phyloP scores from a whole-genome alignment of 2,113 vertebrate species.

The Podarcis cretensis region DNA sequence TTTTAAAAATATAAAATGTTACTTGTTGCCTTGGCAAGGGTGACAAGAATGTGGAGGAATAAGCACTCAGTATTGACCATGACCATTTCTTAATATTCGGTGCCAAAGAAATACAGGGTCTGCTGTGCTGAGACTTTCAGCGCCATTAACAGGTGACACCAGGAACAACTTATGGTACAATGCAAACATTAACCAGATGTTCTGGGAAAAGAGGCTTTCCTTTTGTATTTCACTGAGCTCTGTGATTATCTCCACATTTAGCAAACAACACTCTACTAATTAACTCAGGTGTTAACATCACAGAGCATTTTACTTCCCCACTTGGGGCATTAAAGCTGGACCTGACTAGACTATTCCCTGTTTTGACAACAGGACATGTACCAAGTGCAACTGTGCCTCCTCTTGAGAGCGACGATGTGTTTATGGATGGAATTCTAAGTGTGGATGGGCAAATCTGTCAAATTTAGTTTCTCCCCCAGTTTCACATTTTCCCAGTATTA shows the following conservation, averaged over 20 bases:
- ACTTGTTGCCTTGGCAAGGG: background rate
- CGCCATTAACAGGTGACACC: background rate
- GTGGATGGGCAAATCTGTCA: too few relatives aligned
- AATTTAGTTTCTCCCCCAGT: too few relatives aligned
- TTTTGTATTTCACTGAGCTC: background rate
- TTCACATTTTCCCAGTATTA: too few relatives aligned
- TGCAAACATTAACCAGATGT: slow-evolving; percentile 14
- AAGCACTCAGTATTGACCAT: background rate
- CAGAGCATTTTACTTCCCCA: background rate
- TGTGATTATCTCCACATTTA: background rate
- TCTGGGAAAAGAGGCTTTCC: background rate
- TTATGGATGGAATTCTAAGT: background rate
- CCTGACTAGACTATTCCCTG: background rate
- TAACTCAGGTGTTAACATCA: background rate
- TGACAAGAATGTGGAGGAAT: background rate
- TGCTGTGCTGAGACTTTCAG: background rate
- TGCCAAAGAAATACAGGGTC: background rate
- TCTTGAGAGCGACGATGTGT: background rate
- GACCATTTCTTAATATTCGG: background rate
- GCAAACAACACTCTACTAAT: background rate
- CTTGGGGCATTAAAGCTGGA: background rate
- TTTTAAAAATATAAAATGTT: too few relatives aligned
- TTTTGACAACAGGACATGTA: background rate
- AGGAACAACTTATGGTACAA: background rate
- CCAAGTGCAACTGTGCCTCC: background rate